Conservation (phyloP, 1,140 invertebrate species). For the Spodoptera litura region DNA sequence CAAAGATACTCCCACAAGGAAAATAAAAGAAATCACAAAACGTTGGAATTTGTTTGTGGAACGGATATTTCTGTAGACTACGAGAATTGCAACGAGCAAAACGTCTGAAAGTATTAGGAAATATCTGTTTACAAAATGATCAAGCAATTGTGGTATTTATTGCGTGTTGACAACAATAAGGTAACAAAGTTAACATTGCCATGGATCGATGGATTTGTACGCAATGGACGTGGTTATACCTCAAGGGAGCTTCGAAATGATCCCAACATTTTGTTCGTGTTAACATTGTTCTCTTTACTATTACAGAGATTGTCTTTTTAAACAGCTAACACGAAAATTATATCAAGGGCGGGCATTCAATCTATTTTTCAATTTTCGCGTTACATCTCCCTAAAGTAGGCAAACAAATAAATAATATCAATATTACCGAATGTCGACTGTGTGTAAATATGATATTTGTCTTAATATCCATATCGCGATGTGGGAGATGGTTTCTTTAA, state of each 20-base stretch:
- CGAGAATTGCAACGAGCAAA: slow-evolving; percentile 5
- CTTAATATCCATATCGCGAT: neutral
- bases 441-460: slow-evolving; percentile 26
- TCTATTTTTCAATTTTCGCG: slow-evolving; percentile 54
- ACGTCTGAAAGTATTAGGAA: neutral
- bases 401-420: slow-evolving; percentile 32
- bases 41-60: slow-evolving; percentile 20
- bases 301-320: slow-evolving; percentile 45
- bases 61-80: neutral
- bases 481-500: neutral
- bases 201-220: neutral
- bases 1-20: slow-evolving; percentile 9
- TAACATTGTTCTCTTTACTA: neutral
- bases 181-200: neutral
- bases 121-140: slow-evolving; percentile 6
- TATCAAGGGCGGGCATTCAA: slow-evolving; percentile 52
- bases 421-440: slow-evolving; percentile 1
- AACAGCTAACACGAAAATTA: slow-evolving; percentile 39
- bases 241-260: neutral
- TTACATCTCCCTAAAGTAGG: slow-evolving; percentile 39
- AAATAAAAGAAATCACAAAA: slow-evolving; percentile 30
- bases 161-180: neutral
- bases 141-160: neutral
- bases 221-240: neutral
- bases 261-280: slow-evolving; percentile 27